Evolutionary conservation across 1,140 invertebrate genomes (phyloP).

Genomic region (Rhagoletis zephyria): DNA sequence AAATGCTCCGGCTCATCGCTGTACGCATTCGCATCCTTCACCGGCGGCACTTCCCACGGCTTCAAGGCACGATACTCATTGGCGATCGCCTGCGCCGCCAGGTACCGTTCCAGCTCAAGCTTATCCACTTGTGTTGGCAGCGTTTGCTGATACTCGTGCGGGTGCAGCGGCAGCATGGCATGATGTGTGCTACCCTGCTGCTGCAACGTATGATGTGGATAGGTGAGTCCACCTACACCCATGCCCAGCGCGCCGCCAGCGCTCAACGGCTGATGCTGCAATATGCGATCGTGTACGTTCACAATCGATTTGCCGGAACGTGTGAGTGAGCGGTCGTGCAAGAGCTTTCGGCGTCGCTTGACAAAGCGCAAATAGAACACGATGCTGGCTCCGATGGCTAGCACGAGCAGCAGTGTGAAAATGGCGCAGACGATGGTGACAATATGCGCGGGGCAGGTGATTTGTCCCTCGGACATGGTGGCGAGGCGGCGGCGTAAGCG

Average conservation of each 20-base stretch:
- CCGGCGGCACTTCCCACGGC: slow-evolving; percentile 71
- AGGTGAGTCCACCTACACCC: slow-evolving; percentile 57
- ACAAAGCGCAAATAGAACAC: slow-evolving; percentile 71
- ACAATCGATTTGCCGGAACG: slow-evolving; percentile 70
- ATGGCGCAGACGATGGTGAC: slow-evolving; percentile 72
- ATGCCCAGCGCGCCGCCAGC: slow-evolving; percentile 43
- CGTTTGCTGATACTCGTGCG: slow-evolving; percentile 67
- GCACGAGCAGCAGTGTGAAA: slow-evolving; percentile 67
- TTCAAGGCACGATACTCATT: slow-evolving; percentile 72
- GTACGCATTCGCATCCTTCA: slow-evolving; percentile 65
- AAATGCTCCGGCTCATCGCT: slow-evolving; percentile 71
- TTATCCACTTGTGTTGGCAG: slow-evolving; percentile 70
- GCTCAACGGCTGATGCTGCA: slow-evolving; percentile 65
- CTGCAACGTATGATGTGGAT: slow-evolving; percentile 69
- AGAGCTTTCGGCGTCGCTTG: slow-evolving; percentile 66
- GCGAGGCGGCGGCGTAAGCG: slow-evolving; percentile 63
- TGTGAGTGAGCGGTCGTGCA: slow-evolving; percentile 65
- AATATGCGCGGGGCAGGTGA: slow-evolving; percentile 72
- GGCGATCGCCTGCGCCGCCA: slow-evolving; percentile 70
- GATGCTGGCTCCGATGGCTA: slow-evolving; percentile 69
- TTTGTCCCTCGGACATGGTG: slow-evolving; percentile 70
- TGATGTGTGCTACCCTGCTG: slow-evolving; percentile 63
- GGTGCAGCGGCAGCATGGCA: slow-evolving; percentile 65
- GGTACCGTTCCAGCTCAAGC: slow-evolving; percentile 70
- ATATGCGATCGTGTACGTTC: slow-evolving; percentile 70